Evolutionary conservation across 2,888 invertebrate species (phyloP), one percentile per base, ranked within the genome.

Genomic region (Leucania comma): DNA sequence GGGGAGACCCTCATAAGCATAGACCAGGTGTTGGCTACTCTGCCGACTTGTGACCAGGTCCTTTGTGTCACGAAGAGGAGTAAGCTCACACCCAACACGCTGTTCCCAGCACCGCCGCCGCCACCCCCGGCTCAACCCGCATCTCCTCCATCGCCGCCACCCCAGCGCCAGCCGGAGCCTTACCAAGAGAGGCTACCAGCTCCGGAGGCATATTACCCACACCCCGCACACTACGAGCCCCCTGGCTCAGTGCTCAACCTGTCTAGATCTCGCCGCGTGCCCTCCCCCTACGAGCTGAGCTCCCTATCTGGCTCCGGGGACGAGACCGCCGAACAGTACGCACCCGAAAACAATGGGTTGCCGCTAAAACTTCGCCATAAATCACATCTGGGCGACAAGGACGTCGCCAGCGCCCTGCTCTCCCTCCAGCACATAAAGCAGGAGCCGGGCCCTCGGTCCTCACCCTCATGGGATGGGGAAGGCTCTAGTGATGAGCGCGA

Each of bases 341-440:
- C 97, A 78, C 96, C 97, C 48, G 95, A 95, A 72, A 97, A 98
- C 93, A 98, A 98, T 90, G 97, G 98, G 86, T 96, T 99, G 90
- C 99, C 99, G 3, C 97, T 98, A 86, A 99, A 99, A 91, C 96
- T 99, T 81, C 97, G 99, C 90, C 99, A 99, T 96, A 99, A 99
- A 94, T 98, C 98, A 50, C 98, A 98, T 90, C 96, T 99, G 76
- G 98, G 98, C 14, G 98, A 98, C 90, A 98, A 98, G 91, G 98
- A 98, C 90, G 98, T 98, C 12, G 98, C 98, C 14, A 98, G 98
- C 71, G 98, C 98, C 20, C 96, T 98, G 70, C 96, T 98, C n/a
- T 97, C 98, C 53, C 96, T 98, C 58, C 98, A 98, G 89, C 98
- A 98, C 89, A 98, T 98, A 90, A 98, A 98, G 91, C 98, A 98